phyloP scores from a whole-genome alignment of 2,113 vertebrate genomes.

The Thermophis baileyi region DNA sequence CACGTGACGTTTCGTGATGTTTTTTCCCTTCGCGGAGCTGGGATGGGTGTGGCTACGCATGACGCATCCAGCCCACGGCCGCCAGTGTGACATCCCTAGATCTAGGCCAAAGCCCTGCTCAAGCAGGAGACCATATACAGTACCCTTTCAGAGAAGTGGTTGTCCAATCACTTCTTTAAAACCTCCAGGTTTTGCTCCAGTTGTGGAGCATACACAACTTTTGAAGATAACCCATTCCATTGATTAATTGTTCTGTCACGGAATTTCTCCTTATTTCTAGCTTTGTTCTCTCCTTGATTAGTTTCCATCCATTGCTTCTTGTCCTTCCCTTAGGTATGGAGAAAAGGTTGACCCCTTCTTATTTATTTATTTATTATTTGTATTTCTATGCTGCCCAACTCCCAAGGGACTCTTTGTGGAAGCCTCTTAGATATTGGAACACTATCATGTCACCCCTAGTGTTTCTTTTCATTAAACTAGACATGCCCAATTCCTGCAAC shows the following conservation, averaged over 20 bases:
- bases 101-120: no score
- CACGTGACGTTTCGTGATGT: no score
- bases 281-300: neutral
- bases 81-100: no score
- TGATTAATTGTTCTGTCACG: neutral
- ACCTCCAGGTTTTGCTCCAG: neutral
- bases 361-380: no score
- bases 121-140: neutral
- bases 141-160: neutral
- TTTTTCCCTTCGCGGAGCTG: no score
- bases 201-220: neutral
- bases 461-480: no score
- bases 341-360: neutral
- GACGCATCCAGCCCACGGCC: no score
- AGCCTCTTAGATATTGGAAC: neutral
- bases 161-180: neutral
- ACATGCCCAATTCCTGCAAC: no score
- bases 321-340: neutral
- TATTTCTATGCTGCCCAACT: no score
- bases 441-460: no score
- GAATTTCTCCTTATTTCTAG: neutral
- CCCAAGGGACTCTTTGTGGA: no score
- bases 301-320: neutral
- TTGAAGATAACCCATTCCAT: neutral
- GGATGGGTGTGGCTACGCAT: no score